Conservation (phyloP, 2,797 vertebrate genomes). For the Botia almorhae region DNA sequence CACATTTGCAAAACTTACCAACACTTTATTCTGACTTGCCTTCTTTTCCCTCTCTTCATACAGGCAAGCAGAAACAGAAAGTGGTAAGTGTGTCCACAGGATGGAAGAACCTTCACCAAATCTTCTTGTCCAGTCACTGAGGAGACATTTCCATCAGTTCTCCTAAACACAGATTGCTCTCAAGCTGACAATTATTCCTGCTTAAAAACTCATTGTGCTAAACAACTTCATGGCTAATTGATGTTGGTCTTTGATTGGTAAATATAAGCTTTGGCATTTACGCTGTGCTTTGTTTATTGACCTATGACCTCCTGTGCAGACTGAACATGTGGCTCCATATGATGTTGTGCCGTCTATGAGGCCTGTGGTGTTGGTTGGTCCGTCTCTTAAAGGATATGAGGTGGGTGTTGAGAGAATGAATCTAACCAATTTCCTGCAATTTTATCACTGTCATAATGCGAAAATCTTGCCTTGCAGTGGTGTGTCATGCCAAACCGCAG, state of each 20-base stretch:
- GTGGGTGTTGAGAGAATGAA: constrained; percentile 68
- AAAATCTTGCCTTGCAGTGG: background rate
- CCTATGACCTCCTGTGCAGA: constrained; percentile 76
- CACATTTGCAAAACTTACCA: constrained; percentile 27
- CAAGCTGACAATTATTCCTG: background rate
- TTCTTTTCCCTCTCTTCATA: constrained; percentile 83
- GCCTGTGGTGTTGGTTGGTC: constrained; percentile 94
- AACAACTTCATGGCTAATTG: background rate
- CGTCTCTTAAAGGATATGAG: constrained; percentile 97
- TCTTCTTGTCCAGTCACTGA: background rate
- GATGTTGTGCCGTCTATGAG: constrained; percentile 98
- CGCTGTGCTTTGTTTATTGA: constrained; percentile 35
- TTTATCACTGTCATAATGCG: constrained; percentile 32
- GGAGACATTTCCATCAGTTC: background rate
- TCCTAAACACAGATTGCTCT: constrained; percentile 4
- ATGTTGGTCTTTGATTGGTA: constrained; percentile 24
- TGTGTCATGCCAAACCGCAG: background rate
- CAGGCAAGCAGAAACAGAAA: constrained; percentile 99
- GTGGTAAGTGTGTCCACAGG: constrained; percentile 88
- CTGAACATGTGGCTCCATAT: constrained; percentile 92
- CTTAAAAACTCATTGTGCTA: constrained; percentile 10
- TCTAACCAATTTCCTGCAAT: background rate
- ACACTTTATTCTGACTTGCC: constrained; percentile 66
- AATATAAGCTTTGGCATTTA: background rate
- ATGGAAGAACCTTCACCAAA: constrained; percentile 21